These are phyloP conservation scores for Apogon talboti DNA, from an alignment of 2,797 vertebrate genomes.

Conservation along the genomic window DNA sequence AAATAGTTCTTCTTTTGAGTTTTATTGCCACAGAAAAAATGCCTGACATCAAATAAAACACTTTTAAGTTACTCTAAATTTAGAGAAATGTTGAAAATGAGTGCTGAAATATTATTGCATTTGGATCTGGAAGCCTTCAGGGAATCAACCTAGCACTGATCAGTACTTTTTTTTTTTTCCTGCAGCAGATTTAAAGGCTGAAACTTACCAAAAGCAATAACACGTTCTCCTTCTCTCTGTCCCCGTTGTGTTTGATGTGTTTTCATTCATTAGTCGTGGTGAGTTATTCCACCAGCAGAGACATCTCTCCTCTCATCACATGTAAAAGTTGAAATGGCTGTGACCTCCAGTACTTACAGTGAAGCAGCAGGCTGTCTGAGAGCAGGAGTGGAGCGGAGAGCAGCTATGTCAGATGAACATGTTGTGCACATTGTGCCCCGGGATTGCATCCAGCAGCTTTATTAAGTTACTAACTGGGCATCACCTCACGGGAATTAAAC, in stretches of 20 bases:
- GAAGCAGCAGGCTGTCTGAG: slow-evolving; percentile 57
- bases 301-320: slow-evolving; percentile 44
- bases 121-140: background rate
- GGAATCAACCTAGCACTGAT: slow-evolving; percentile 4
- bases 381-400: slow-evolving; percentile 50
- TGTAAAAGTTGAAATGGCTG: slow-evolving; percentile 38
- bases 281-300: slow-evolving; percentile 52
- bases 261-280: slow-evolving; percentile 71
- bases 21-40: background rate
- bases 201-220: slow-evolving; percentile 70
- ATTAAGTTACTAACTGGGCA: slow-evolving; percentile 71
- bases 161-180: background rate
- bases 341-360: slow-evolving; percentile 62
- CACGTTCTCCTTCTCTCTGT: slow-evolving; percentile 54
- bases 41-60: slow-evolving; percentile 4
- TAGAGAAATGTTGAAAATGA: background rate
- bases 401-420: slow-evolving; percentile 64
- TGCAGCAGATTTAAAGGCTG: slow-evolving; percentile 9
- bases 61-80: background rate
- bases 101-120: background rate
- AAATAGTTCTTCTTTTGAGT: background rate
- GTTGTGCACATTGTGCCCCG: slow-evolving; percentile 73
- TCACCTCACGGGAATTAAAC: slow-evolving; percentile 73
- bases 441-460: slow-evolving; percentile 74
- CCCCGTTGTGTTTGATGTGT: slow-evolving; percentile 48